These are phyloP conservation scores for Megalops atlanticus DNA, from an alignment of 2,113 vertebrate species.

Conservation along the genomic window DNA sequence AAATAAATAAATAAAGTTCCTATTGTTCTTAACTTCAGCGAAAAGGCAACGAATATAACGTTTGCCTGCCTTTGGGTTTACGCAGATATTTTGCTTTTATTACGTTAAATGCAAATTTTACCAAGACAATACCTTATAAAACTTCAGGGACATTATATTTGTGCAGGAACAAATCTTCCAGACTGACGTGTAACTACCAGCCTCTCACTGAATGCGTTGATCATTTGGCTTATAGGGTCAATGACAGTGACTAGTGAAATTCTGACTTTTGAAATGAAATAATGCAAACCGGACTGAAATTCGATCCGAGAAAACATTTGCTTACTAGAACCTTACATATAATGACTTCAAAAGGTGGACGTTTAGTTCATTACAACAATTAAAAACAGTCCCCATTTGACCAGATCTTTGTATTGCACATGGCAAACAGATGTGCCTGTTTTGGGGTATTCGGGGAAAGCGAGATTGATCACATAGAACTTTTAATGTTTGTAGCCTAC, in stretches of 20 bases:
- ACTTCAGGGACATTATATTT: neutral
- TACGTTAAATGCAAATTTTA: neutral
- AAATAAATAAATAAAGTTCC: slow-evolving; percentile 13
- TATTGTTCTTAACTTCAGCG: slow-evolving; percentile 5
- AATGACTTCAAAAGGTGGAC: neutral
- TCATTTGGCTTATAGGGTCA: neutral
- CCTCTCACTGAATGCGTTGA: neutral
- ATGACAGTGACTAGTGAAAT: neutral
- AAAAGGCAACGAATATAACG: neutral
- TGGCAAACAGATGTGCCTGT: slow-evolving; percentile 12
- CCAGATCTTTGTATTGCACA: slow-evolving; percentile 4
- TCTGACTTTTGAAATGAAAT: neutral
- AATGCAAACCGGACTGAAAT: neutral
- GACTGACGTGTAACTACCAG: neutral
- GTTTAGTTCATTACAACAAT: slow-evolving; percentile 14
- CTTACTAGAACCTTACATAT: too few relatives aligned
- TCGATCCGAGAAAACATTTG: neutral
- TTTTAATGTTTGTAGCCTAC: neutral
- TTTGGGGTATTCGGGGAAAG: neutral
- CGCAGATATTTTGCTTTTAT: neutral
- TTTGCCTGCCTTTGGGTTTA: neutral
- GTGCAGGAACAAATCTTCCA: neutral
- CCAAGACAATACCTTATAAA: neutral
- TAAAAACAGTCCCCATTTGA: slow-evolving; percentile 4
- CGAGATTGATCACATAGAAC: neutral